Percentiles rank a stretch among this genome's conserved stretches.
These are phyloP conservation scores for Molossus molossus DNA, from an alignment of 2,797 vertebrate genomes.

Conservation along the genomic window DNA sequence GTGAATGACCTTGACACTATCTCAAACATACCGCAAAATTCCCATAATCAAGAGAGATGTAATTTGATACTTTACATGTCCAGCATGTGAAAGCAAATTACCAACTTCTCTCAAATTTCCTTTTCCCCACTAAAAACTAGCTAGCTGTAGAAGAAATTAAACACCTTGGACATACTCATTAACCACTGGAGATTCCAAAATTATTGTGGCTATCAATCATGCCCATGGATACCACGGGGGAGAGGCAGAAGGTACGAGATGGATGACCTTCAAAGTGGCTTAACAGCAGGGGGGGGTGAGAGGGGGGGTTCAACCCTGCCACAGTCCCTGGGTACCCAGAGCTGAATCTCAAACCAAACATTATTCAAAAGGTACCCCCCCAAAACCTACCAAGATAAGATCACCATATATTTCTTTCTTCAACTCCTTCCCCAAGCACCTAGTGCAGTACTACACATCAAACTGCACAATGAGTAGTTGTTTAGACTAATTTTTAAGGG, in stretches of 20 bases:
- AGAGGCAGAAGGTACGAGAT: neutral
- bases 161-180: neutral
- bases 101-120: slow-evolving; percentile 49
- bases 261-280: neutral
- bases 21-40: slow-evolving; percentile 1
- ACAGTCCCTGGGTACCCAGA: neutral
- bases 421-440: neutral
- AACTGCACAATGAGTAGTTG: neutral
- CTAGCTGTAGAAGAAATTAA: slow-evolving; percentile 43
- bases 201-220: neutral
- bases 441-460: neutral
- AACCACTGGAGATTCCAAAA: neutral
- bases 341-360: neutral
- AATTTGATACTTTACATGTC: neutral
- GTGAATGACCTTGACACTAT: neutral
- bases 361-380: neutral
- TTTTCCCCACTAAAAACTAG: slow-evolving; percentile 59
- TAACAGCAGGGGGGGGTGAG: neutral
- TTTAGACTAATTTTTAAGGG: neutral
- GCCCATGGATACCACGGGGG: neutral
- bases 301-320: too few species aligned
- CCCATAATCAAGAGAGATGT: neutral
- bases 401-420: neutral
- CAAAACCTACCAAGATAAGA: neutral
- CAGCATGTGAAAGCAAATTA: slow-evolving; percentile 45